These are phyloP conservation scores for Stomatorhinus walkeri DNA, from an alignment of 2,797 vertebrate genomes.

Conservation along the genomic window DNA sequence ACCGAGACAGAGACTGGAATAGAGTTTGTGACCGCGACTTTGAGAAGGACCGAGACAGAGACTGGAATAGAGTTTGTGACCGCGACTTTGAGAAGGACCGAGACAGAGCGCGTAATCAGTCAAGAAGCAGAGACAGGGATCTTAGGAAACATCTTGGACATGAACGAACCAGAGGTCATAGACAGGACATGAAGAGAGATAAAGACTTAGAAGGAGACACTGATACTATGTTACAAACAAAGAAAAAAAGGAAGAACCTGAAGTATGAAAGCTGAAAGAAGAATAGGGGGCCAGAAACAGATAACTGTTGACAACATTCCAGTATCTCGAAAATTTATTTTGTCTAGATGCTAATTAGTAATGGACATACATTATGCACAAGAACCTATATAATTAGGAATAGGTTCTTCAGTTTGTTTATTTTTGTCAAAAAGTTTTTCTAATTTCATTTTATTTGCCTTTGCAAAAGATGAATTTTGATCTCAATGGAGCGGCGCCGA, in stretches of 20 bases:
- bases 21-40: no score
- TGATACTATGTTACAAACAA: neutral
- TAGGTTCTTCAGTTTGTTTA: neutral
- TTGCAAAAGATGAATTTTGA: neutral
- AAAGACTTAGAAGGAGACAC: neutral
- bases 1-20: conserved; percentile 19
- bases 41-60: no score
- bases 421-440: neutral
- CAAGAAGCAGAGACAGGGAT: conserved; percentile 53
- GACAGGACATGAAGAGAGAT: neutral
- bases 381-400: neutral
- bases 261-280: neutral
- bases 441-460: neutral
- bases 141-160: conserved; percentile 49
- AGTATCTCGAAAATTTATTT: neutral
- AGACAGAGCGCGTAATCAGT: conserved; percentile 24
- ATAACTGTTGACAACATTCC: neutral
- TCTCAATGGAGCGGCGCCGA: neutral
- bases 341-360: neutral
- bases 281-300: neutral
- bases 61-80: conserved; percentile 41
- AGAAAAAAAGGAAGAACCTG: neutral
- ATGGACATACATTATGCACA: neutral
- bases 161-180: neutral
- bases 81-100: conserved; percentile 30